Conservation (phyloP, 2,888 invertebrate genomes). For the Anorthoa munda region DNA sequence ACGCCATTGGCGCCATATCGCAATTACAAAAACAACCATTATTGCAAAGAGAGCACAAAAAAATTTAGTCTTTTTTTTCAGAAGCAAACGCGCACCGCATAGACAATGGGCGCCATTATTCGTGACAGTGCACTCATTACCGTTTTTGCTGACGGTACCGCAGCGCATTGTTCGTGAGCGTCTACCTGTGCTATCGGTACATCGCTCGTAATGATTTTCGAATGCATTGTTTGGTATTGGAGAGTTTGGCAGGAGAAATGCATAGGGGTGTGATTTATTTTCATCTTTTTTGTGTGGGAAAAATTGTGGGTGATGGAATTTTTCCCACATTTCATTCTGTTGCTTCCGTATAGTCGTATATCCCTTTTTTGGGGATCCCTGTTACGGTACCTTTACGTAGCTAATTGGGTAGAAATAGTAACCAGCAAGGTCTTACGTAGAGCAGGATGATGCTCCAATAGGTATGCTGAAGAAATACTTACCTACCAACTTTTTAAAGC, state of each 20-base stretch:
- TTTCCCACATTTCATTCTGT: conserved; percentile 5
- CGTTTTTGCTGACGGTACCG: conserved; percentile 81
- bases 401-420: neutral
- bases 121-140: conserved; percentile 88
- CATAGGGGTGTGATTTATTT: conserved; percentile 48
- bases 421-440: neutral
- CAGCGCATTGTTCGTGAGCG: conserved; percentile 81
- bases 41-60: conserved; percentile 69
- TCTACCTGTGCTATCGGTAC: conserved; percentile 85
- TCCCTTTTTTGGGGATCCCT: too few species aligned
- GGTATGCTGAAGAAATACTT: too few species aligned
- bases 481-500: neutral
- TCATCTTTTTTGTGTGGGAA: conserved; percentile 9
- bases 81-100: conserved; percentile 79
- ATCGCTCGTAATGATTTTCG: conserved; percentile 70
- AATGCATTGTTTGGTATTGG: conserved; percentile 59
- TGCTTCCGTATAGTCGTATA: conserved; percentile 27
- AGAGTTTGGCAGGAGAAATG: conserved; percentile 57
- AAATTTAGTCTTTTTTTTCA: conserved; percentile 71
- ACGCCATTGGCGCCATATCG: conserved; percentile 64
- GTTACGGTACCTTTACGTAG: too few species aligned
- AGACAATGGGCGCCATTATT: conserved; percentile 87
- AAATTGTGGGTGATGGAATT: neutral
- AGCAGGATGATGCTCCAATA: neutral
- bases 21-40: conserved; percentile 68